Percentiles rank a stretch among this genome's conserved stretches.
Evolutionary conservation across 2,888 invertebrate species (phyloP).

Genomic region (Clostera curtula): DNA sequence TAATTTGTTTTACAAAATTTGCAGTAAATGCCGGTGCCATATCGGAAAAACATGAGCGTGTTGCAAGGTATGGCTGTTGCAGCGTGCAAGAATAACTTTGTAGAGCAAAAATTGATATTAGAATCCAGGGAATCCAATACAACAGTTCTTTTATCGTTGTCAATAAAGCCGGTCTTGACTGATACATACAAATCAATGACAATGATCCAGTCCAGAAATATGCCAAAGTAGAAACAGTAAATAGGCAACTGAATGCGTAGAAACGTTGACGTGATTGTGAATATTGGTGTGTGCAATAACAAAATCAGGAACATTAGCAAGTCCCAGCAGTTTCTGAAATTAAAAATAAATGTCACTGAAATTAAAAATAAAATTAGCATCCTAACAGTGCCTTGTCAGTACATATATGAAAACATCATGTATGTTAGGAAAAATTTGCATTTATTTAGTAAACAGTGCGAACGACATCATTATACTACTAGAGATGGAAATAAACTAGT

Average conservation of each 20-base stretch:
- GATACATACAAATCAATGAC: slow-evolving; percentile 24
- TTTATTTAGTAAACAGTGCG: too few species aligned
- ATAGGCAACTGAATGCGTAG: slow-evolving; percentile 8
- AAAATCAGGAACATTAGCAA: slow-evolving; percentile 15
- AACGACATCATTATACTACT: too few species aligned
- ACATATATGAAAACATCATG: too few species aligned
- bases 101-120: slow-evolving; percentile 23
- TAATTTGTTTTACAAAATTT: slow-evolving; percentile 20
- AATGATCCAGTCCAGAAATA: slow-evolving; percentile 17
- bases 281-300: slow-evolving; percentile 14
- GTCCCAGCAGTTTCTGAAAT: slow-evolving; percentile 28
- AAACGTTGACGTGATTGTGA: slow-evolving; percentile 22
- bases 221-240: slow-evolving; percentile 13
- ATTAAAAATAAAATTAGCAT: too few species aligned
- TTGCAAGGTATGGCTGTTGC: slow-evolving; percentile 27
- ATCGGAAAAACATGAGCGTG: slow-evolving; percentile 23
- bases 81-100: slow-evolving; percentile 25
- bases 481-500: too few species aligned
- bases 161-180: slow-evolving; percentile 23
- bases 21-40: slow-evolving; percentile 19
- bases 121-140: slow-evolving; percentile 17
- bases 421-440: too few species aligned
- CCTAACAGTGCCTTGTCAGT: too few species aligned
- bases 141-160: slow-evolving; percentile 14
- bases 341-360: too few species aligned